phyloP scores from a whole-genome alignment of 2,113 vertebrate genomes.

The Limanda limanda region DNA sequence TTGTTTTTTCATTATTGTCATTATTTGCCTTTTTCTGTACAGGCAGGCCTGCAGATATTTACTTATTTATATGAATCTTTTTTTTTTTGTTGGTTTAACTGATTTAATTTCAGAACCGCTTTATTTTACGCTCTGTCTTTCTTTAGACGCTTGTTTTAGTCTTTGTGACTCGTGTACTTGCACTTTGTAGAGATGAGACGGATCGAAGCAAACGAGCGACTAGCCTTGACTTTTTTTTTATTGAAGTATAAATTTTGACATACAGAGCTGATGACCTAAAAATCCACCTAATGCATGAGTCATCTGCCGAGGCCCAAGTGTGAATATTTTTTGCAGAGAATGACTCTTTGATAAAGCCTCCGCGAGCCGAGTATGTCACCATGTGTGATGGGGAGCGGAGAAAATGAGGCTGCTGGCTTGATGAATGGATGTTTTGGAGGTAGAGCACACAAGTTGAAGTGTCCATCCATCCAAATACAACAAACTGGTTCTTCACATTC shows the following conservation, averaged over 20 bases:
- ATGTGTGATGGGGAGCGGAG: slow-evolving; percentile 1
- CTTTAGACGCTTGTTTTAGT: slow-evolving; percentile 60
- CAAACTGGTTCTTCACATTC: slow-evolving; percentile 1
- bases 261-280: slow-evolving; percentile 40
- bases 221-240: slow-evolving; percentile 67
- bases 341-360: slow-evolving; percentile 3
- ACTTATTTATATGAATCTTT: slow-evolving; percentile 77
- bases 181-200: slow-evolving; percentile 78
- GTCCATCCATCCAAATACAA: not conserved
- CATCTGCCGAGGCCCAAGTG: slow-evolving; percentile 30
- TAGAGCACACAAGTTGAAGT: not conserved
- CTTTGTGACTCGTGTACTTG: slow-evolving; percentile 76
- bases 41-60: slow-evolving; percentile 84
- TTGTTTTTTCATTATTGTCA: slow-evolving; percentile 26
- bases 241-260: slow-evolving; percentile 57
- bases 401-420: not conserved
- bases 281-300: slow-evolving; percentile 28
- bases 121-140: slow-evolving; percentile 55
- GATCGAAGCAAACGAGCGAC: slow-evolving; percentile 69
- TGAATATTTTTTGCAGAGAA: slow-evolving; percentile 21
- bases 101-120: slow-evolving; percentile 39
- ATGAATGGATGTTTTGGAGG: slow-evolving; percentile 7
- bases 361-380: not conserved
- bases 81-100: slow-evolving; percentile 14
- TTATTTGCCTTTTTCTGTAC: slow-evolving; percentile 76